A percentile compares a stretch with the other conserved stretches of the same genome.
Conservation (phyloP, 2,888 invertebrate species). For the Branchellion lobata region DNA sequence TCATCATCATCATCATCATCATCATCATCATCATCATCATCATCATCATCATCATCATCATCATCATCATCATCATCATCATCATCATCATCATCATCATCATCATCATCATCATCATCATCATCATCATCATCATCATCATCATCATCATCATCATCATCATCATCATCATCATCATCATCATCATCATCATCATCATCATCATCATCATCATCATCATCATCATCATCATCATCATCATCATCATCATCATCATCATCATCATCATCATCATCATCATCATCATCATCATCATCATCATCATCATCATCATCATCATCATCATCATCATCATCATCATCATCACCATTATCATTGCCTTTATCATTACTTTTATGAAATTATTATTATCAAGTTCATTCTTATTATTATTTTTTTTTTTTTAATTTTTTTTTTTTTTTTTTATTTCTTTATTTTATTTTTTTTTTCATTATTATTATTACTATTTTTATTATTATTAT, state of each 20-base stretch:
- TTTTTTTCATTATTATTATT: no score
- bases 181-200: conserved; percentile 17
- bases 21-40: neutral
- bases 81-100: neutral
- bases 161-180: neutral
- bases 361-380: neutral
- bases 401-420: neutral
- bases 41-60: neutral
- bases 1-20: conserved; percentile 4
- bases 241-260: conserved; percentile 22
- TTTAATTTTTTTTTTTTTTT: neutral
- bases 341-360: neutral
- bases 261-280: conserved; percentile 21
- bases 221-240: conserved; percentile 19
- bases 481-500: no score
- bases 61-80: neutral
- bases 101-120: neutral
- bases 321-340: neutral
- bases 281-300: conserved; percentile 21
- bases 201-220: conserved; percentile 19
- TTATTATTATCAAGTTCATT: neutral
- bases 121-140: neutral
- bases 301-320: conserved; percentile 10
- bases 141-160: neutral
- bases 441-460: neutral